Conservation (phyloP, 2,888 invertebrate genomes). For the Pheosia gnoma region DNA sequence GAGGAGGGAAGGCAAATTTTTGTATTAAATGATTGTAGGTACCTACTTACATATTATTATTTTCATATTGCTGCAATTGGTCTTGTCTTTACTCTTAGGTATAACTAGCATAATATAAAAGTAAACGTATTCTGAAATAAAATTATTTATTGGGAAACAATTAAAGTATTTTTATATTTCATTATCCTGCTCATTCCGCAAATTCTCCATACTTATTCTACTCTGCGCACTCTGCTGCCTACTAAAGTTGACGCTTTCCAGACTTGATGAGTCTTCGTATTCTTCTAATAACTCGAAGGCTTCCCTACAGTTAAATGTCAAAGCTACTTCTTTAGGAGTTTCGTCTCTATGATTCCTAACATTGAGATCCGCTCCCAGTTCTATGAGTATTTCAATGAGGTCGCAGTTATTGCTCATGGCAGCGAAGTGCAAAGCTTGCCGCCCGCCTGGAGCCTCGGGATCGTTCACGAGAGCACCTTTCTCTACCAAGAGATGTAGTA, state of each 20-base stretch:
- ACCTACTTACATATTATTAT: too few relatives aligned
- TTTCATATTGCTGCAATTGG: too few relatives aligned
- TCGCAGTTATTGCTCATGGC: constrained; percentile 75
- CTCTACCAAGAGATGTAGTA: constrained; percentile 62
- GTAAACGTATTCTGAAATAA: too few relatives aligned
- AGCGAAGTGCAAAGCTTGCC: constrained; percentile 79
- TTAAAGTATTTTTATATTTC: too few relatives aligned
- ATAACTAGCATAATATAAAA: too few relatives aligned
- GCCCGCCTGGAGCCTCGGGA: constrained; percentile 62
- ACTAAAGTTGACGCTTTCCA: neutral
- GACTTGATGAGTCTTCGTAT: constrained; percentile 32
- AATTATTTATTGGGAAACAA: too few relatives aligned
- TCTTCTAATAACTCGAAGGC: constrained; percentile 49
- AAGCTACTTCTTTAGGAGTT: constrained; percentile 70
- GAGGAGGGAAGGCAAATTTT: too few relatives aligned
- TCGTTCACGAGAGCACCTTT: constrained; percentile 68
- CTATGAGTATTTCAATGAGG: constrained; percentile 61
- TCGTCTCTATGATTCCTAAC: constrained; percentile 61
- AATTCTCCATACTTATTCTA: neutral
- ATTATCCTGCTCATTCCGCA: neutral
- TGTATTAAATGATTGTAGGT: too few relatives aligned
- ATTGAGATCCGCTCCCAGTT: constrained; percentile 63
- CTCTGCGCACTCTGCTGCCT: neutral
- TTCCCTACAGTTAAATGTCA: constrained; percentile 56
- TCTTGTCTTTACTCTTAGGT: too few relatives aligned